Conservation (phyloP, 2,888 invertebrate species). For the Mamestra brassicae region DNA sequence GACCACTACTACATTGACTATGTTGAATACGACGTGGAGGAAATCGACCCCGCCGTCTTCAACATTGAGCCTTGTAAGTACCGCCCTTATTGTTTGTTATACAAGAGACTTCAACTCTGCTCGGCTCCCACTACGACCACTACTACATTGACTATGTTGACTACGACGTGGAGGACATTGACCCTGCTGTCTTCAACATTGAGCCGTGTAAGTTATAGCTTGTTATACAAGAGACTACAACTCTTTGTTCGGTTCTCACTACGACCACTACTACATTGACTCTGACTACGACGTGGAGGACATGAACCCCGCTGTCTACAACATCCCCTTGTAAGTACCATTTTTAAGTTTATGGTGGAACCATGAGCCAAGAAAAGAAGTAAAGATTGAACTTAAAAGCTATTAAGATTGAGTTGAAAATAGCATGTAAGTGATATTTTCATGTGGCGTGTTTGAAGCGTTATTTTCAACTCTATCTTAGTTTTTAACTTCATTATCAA, state of each 20-base stretch:
- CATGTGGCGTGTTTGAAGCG: too few species aligned
- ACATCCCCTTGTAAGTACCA: slow-evolving; percentile 76
- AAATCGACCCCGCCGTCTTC: slow-evolving; percentile 93
- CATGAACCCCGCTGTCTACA: slow-evolving; percentile 93
- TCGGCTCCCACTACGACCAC: slow-evolving; percentile 93
- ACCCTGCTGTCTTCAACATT: slow-evolving; percentile 93
- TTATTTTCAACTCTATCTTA: too few species aligned
- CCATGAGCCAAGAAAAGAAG: too few species aligned
- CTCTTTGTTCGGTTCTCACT: slow-evolving; percentile 97
- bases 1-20: slow-evolving; percentile 98
- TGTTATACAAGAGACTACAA: slow-evolving; percentile 90
- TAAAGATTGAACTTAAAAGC: too few species aligned
- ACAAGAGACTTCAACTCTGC: too few species aligned
- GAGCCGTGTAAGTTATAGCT: slow-evolving; percentile 88
- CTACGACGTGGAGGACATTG: slow-evolving; percentile 92
- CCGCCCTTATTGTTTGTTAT: background rate
- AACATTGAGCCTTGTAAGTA: slow-evolving; percentile 91
- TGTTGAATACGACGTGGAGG: slow-evolving; percentile 92
- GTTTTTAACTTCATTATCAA: too few species aligned
- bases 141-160: slow-evolving; percentile 96
- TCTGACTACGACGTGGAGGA: slow-evolving; percentile 93
- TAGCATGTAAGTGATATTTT: too few species aligned
- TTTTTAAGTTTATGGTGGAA: too few species aligned
- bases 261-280: slow-evolving; percentile 97
- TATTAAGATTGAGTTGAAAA: too few species aligned